Evolutionary conservation across 2,888 invertebrate genomes (phyloP), one percentile per base, ranked within the genome.

Genomic region (Patella caerulea): DNA sequence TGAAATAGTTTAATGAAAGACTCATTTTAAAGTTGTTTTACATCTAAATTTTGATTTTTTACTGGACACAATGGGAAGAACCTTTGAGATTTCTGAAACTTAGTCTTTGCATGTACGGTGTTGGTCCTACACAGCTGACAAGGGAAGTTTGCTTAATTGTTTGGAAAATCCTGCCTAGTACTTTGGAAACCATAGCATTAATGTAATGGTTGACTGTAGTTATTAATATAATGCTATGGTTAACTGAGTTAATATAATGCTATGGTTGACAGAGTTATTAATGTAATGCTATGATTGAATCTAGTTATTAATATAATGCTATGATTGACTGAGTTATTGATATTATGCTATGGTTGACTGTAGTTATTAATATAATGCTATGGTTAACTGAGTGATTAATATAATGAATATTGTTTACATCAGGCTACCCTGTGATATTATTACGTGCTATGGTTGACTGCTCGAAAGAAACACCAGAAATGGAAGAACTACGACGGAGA

Each of bases 341-440:
- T 17, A 24, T 9, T 12, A 45, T 34, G 53, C 53, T 72, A 12
- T 52, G 14, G 5, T 45, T 5, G 1, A 72, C n/a, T 29, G 14
- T 24, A 72, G n/a, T 73, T 54, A 54, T 73, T 17, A 17, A 54
- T 29, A 56, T 12, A 3, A 9, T 11, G 54, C 17, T 53, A 14
- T 77, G 34, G 72, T 12, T 73, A 3, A n/a, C 55, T 29, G 19
- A 34, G 12, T 29, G 59, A 3, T 55, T 24, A 15, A 24, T n/a
- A 17, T 54, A 7, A 15, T 76, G 45, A 65, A 17, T 15, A 52
- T 17, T n/a, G 17, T 71, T 69, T 79, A 56, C 80, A 79, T 11
- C 79, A 88, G 90, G 88, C 53, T 89, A 87, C 76, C 89, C 90
- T 24, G 81, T 81, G 15, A 86, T 89, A 14, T 83, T 75, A 65